Evolutionary conservation across 2,888 invertebrate genomes (phyloP).

Genomic region (Aromia moschata): DNA sequence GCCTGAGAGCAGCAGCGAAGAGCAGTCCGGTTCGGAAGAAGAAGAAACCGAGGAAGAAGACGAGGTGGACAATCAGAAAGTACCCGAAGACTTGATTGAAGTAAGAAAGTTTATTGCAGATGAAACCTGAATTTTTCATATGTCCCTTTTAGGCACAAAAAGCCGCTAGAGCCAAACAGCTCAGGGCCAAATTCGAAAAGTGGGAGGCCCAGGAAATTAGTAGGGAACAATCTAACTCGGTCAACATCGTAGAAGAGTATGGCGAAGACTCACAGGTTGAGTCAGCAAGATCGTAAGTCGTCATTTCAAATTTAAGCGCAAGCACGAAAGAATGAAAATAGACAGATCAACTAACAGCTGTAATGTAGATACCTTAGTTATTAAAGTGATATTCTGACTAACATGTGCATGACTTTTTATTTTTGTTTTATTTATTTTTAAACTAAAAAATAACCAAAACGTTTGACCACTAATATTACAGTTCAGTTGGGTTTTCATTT

Average conservation of each 20-base stretch:
- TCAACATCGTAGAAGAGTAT: constrained; percentile 56
- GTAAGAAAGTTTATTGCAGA: constrained; percentile 37
- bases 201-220: constrained; percentile 79
- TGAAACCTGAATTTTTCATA: background rate
- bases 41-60: constrained; percentile 62
- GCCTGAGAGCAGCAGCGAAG: constrained; percentile 56
- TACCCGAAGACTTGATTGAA: constrained; percentile 57
- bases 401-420: too few species aligned
- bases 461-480: too few species aligned
- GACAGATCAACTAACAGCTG: too few species aligned
- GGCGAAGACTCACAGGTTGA: constrained; percentile 82
- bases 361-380: background rate
- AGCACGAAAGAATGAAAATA: too few species aligned
- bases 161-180: constrained; percentile 82
- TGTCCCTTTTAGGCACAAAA: constrained; percentile 69
- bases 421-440: background rate
- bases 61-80: constrained; percentile 59
- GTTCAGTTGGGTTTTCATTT: too few species aligned
- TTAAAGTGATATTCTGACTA: too few species aligned
- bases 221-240: constrained; percentile 63
- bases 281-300: constrained; percentile 78
- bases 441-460: too few species aligned
- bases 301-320: too few species aligned
- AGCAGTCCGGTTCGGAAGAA: constrained; percentile 61
- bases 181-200: constrained; percentile 88